Evolutionary conservation across 2,797 vertebrate species (phyloP), one percentile per base, ranked within the genome.

Genomic region (Falco novaeseelandiae): DNA sequence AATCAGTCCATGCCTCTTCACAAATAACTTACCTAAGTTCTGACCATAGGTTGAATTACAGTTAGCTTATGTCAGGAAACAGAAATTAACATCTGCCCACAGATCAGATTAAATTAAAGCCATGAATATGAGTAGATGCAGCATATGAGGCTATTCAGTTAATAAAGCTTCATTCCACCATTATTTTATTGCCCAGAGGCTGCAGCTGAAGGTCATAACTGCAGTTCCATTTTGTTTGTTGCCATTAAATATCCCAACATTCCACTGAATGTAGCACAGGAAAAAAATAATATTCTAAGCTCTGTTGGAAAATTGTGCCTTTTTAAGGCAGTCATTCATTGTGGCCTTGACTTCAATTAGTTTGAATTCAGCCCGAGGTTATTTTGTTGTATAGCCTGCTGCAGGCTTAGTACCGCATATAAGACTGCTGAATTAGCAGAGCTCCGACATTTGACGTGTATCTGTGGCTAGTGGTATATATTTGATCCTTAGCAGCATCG

Each of bases 351-450:
- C 70, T 88, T 84, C 32, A 76, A 46, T 83, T 61, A 58, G 54
- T 78, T 57, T 83, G 62, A 83, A 85, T 81, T 83, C 42, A 81
- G 73, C 61, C 52, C 65, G 69, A 86, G 49, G 57, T 30, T 86
- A 81, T 90, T 95, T 83, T 91, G 58, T 36, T 94, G 54, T 81
- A 70, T 62, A 86, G 62, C 44, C 57, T 90, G 57, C 91, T 93
- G 30, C 42, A 86, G 76, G 42, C 66, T 93, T 83, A 55, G 61
- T 72, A 48, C 51, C 0, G 0, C 57, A 32, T 67, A 32, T 65
- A 51, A 80, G 86, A 91, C 27, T 86, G 79, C 82, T 88, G 89
- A 72, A 72, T 55, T 93, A 95, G 89, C 95, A 94, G 44, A 74
- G 91, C 58, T 89, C 44, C 2, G 65, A 61, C 74, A 93, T 67